phyloP scores from a whole-genome alignment of 2,797 vertebrate species.

The Podarcis lilfordi region DNA sequence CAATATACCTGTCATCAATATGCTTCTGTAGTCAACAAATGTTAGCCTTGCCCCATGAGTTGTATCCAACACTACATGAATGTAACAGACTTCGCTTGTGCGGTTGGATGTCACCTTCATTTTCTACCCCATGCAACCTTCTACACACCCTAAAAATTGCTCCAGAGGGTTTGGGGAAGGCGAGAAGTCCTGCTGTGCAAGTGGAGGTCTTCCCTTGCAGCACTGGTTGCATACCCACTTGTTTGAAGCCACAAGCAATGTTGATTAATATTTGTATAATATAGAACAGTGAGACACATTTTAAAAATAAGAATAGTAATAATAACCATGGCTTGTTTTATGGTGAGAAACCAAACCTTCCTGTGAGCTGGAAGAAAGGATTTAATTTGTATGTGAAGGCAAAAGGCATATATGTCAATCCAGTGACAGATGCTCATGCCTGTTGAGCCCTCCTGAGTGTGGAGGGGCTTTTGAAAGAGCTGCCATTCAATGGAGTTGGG shows the following conservation, averaged over 20 bases:
- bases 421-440: neutral
- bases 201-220: no score
- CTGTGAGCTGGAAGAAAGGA: neutral
- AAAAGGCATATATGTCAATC: neutral
- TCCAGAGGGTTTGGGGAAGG: neutral
- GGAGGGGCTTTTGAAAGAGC: neutral
- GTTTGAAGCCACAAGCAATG: neutral
- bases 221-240: neutral
- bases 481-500: neutral
- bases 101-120: neutral
- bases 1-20: neutral
- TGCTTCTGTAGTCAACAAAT: neutral
- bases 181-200: neutral
- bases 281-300: neutral
- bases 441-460: neutral
- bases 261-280: neutral
- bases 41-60: neutral
- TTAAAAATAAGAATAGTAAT: neutral
- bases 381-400: neutral
- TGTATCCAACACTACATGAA: neutral
- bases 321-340: neutral
- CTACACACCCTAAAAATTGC: neutral
- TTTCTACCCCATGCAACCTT: no score
- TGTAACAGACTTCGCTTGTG: neutral
- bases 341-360: neutral